Percentiles rank a stretch among this genome's conserved stretches.
Evolutionary conservation across 2,113 vertebrate species (phyloP).

Genomic region (Equus quagga): DNA sequence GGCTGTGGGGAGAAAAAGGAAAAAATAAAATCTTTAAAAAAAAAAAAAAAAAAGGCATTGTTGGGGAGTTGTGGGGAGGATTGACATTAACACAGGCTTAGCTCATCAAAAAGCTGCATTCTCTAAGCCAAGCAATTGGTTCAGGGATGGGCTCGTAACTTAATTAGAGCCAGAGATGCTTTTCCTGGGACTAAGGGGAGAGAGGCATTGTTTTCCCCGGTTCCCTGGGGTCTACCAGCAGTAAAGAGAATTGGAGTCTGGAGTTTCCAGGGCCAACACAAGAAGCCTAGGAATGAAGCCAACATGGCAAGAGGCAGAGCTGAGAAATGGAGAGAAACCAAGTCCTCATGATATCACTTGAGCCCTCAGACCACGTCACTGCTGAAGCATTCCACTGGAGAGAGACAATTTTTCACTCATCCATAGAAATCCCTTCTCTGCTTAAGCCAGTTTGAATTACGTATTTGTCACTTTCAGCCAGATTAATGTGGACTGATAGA

Average conservation of each 20-base stretch:
- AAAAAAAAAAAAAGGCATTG: background rate
- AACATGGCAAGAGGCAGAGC: background rate
- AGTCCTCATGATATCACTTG: background rate
- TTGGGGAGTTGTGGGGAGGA: background rate
- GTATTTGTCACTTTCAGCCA: background rate
- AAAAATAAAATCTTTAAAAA: too few relatives aligned
- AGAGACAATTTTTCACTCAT: background rate
- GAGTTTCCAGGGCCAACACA: background rate
- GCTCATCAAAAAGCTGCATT: background rate
- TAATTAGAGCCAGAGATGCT: background rate
- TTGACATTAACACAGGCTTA: background rate
- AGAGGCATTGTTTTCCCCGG: background rate
- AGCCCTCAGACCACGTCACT: background rate
- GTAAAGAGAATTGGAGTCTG: background rate
- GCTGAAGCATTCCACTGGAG: background rate
- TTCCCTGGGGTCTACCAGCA: background rate
- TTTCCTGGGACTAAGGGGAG: background rate
- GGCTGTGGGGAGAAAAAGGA: too few relatives aligned
- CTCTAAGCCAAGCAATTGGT: background rate
- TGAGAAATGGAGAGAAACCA: conserved; percentile 23
- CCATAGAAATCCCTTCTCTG: background rate
- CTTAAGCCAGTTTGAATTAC: background rate
- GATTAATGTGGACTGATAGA: background rate
- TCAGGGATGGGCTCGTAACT: background rate
- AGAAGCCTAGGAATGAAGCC: background rate